Percentiles rank a stretch among this genome's conserved stretches.
phyloP scores from a whole-genome alignment of 2,888 invertebrate genomes.

The Panorpa germanica region DNA sequence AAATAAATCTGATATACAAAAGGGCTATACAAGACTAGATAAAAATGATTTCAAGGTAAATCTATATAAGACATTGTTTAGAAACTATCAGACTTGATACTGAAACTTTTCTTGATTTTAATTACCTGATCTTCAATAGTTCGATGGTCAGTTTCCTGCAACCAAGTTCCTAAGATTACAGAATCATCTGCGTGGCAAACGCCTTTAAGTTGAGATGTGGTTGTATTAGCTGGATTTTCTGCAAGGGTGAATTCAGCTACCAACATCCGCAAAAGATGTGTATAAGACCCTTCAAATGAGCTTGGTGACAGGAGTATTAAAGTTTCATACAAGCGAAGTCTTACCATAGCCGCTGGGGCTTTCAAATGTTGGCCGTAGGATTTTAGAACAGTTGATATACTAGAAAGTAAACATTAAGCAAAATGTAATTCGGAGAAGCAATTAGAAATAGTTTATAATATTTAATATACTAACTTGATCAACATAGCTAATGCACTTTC shows the following conservation, averaged over 20 bases:
- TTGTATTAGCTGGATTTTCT: conserved; percentile 84
- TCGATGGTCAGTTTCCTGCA: conserved; percentile 90
- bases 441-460: neutral
- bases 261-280: conserved; percentile 73
- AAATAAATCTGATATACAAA: conserved; percentile 5
- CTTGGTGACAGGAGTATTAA: conserved; percentile 57
- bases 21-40: conserved; percentile 3
- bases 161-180: conserved; percentile 83
- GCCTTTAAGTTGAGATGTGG: conserved; percentile 62
- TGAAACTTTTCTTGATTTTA: too few relatives aligned
- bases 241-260: conserved; percentile 90
- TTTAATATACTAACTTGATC: conserved; percentile 49
- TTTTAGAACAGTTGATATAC: conserved; percentile 67
- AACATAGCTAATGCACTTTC: conserved; percentile 92
- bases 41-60: conserved; percentile 7
- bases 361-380: conserved; percentile 84
- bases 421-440: neutral
- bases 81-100: too few relatives aligned
- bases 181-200: conserved; percentile 80
- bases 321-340: conserved; percentile 83
- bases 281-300: conserved; percentile 68
- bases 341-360: conserved; percentile 84
- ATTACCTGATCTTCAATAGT: conserved; percentile 92
- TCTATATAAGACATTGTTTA: too few relatives aligned
- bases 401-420: conserved; percentile 22